Evolutionary conservation across 2,888 invertebrate species (phyloP).

Genomic region (Agrilus cyanescens): DNA sequence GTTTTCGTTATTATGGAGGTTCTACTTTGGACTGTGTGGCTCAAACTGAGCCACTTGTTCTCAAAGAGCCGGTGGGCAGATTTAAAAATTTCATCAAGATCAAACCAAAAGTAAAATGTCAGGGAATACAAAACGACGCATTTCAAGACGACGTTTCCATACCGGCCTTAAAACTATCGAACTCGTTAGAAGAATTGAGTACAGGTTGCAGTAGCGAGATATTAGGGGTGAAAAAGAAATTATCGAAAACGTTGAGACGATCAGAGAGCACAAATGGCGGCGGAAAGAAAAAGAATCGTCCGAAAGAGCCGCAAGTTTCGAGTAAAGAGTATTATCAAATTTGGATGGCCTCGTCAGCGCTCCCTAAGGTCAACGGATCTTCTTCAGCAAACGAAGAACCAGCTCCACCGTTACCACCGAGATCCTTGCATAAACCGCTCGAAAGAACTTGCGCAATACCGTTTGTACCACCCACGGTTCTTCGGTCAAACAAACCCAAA

Average conservation of each 20-base stretch:
- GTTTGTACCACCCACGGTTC: conserved; percentile 51
- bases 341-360: conserved; percentile 47
- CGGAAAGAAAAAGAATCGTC: conserved; percentile 53
- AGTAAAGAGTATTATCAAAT: conserved; percentile 56
- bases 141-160: conserved; percentile 30
- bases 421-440: conserved; percentile 61
- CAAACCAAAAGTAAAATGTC: conserved; percentile 32
- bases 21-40: conserved; percentile 51
- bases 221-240: conserved; percentile 32
- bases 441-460: conserved; percentile 41
- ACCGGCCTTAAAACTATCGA: conserved; percentile 23
- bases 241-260: conserved; percentile 26
- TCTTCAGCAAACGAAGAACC: conserved; percentile 29
- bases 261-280: conserved; percentile 44
- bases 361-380: conserved; percentile 22
- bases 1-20: conserved; percentile 59
- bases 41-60: conserved; percentile 50
- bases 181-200: conserved; percentile 29
- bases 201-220: conserved; percentile 20
- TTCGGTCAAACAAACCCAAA: conserved; percentile 56
- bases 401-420: conserved; percentile 61
- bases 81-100: conserved; percentile 40
- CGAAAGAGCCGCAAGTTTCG: conserved; percentile 36
- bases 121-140: conserved; percentile 33
- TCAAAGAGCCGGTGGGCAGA: conserved; percentile 45